Conservation (phyloP, 2,113 vertebrate species). For the Chlamydotis undulata region DNA sequence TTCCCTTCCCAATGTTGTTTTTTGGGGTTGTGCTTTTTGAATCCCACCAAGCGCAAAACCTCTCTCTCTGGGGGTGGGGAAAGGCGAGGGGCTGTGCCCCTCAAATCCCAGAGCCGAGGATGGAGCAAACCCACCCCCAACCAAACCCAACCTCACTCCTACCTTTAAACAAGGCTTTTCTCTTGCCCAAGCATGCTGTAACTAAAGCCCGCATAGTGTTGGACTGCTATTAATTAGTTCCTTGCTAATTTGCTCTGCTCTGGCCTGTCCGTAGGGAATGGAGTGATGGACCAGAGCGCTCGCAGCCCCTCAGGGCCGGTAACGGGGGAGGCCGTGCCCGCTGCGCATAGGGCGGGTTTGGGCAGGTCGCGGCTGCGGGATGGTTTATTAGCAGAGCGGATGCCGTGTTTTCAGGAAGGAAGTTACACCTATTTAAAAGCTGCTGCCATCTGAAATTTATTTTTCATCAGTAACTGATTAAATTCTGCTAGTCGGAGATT, state of each 20-base stretch:
- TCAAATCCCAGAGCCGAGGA: neutral
- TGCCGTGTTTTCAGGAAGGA: neutral
- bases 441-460: neutral
- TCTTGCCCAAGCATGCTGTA: accelerated
- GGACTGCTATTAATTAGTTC: neutral
- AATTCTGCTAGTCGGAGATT: neutral
- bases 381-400: neutral
- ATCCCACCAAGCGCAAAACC: neutral
- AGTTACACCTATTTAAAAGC: neutral
- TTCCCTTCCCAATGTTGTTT: neutral
- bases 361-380: neutral
- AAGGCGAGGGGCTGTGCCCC: neutral
- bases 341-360: accelerated
- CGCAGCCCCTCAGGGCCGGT: accelerated
- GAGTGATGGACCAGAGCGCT: neutral
- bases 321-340: accelerated
- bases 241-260: neutral
- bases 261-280: neutral
- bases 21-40: neutral
- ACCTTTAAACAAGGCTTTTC: neutral
- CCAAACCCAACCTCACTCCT: accelerated
- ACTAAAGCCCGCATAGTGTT: neutral
- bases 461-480: slow-evolving; percentile 36
- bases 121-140: neutral
- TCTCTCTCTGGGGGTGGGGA: neutral